Evolutionary conservation across 2,888 invertebrate genomes (phyloP).

Genomic region (Dicranocentrus wangi): DNA sequence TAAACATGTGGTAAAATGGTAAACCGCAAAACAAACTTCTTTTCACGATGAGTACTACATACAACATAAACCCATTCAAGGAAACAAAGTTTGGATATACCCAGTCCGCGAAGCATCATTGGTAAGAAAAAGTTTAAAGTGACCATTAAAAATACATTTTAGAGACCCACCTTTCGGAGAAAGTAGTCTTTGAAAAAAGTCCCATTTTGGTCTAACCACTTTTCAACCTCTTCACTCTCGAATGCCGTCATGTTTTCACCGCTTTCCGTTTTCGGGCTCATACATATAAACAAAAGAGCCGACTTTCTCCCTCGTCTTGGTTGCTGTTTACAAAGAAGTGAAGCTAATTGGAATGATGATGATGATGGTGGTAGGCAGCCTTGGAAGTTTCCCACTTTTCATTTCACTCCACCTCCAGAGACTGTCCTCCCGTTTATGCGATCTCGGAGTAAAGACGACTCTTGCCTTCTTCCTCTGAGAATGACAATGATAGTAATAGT

Average conservation of each 20-base stretch:
- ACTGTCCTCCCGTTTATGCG: background rate
- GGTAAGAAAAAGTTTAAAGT: too few relatives aligned
- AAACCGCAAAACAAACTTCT: too few relatives aligned
- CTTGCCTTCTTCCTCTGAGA: background rate
- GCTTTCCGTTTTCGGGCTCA: conserved; percentile 53
- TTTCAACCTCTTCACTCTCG: conserved; percentile 75
- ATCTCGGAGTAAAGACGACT: background rate
- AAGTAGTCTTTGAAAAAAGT: conserved; percentile 76
- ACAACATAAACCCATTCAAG: too few relatives aligned
- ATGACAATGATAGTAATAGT: too few relatives aligned
- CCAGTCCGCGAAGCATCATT: too few relatives aligned
- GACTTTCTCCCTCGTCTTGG: background rate
- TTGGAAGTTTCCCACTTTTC: background rate
- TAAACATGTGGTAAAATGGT: too few relatives aligned
- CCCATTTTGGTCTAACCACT: conserved; percentile 76
- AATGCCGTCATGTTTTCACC: conserved; percentile 67
- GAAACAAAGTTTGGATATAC: too few relatives aligned
- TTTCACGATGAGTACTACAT: too few relatives aligned
- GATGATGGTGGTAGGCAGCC: background rate
- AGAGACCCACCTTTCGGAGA: conserved; percentile 76
- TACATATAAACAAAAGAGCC: conserved; percentile 51
- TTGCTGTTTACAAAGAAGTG: background rate
- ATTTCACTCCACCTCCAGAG: background rate
- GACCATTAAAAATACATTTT: too few relatives aligned
- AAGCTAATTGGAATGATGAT: background rate